phyloP scores from a whole-genome alignment of 2,797 vertebrate species.

The Poliocrania exsul region DNA sequence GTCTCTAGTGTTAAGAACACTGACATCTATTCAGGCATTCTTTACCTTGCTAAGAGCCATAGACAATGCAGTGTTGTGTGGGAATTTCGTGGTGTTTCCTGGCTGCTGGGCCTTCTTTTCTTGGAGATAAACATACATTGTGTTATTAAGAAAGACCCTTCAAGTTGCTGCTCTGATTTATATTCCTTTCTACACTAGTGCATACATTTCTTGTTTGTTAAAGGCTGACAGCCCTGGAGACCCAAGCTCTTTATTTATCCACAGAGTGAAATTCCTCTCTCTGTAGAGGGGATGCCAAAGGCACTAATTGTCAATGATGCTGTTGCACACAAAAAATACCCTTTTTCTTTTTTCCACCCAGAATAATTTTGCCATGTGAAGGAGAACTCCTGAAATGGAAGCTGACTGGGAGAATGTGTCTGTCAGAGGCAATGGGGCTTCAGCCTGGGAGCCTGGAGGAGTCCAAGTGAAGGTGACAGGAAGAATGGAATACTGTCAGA shows the following conservation, averaged over 20 bases:
- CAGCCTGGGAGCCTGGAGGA: background rate
- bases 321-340: background rate
- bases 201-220: background rate
- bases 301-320: conserved; percentile 3
- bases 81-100: background rate
- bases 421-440: background rate
- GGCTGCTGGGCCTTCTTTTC: background rate
- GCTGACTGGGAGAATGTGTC: background rate
- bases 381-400: background rate
- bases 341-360: background rate
- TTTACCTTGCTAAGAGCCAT: background rate
- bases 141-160: conserved; percentile 17
- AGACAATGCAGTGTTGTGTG: background rate
- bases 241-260: conserved; percentile 3
- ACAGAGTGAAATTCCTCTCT: background rate
- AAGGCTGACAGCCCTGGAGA: conserved; percentile 9
- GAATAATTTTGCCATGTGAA: background rate
- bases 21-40: background rate
- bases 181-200: background rate
- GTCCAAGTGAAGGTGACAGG: background rate
- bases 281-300: conserved; percentile 4
- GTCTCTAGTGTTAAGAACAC: background rate
- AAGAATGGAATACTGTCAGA: background rate
- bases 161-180: conserved; percentile 25
- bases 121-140: background rate